Evolutionary conservation across 2,113 vertebrate genomes (phyloP), one percentile per base, ranked within the genome.

Genomic region (Morone chrysops): DNA sequence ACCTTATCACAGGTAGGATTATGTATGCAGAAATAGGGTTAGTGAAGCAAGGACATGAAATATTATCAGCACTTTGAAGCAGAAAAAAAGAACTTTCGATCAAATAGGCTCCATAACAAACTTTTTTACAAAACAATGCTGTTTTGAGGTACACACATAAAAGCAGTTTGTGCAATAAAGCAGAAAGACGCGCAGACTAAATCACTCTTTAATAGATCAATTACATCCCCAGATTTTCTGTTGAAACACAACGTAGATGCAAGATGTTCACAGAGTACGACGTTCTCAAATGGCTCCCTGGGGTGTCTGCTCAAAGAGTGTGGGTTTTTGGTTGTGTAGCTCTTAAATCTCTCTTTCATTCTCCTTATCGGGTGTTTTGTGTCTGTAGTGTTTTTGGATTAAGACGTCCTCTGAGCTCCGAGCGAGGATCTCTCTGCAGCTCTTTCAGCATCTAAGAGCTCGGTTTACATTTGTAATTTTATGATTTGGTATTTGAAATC

Each of bases 161-260:
- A 87, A 90, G 70, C 17, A 36, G 20, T 76, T 66, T 76, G 47
- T 36, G 60, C 69, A 59, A 51, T 71, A 87, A 80, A 84, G 81
- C 68, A 63, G 59, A 81, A 18, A 57, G 48, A 25, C 13, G 38
- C 18, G 0, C 59, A 17, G 66, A 77, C 80, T 81, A 83, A 87
- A 87, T 80, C 59, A 11, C 38, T 76, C 78, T 85, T 88, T 81
- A 80, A 87, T 65, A 78, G 89, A 89, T 93, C 83, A 85, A 82
- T 89, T 75, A 88, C 68, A 50, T 82, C 45, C 36, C 22, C 79
- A 51, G 78, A 82, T 70, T 81, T 83, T 63, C 78, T 80, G 79
- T 57, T 73, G 67, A 80, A 89, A 82, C 72, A 68, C 61, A n/a
- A 70, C 48, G 47, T 40, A 17, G 61, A 77, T 17, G 76, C 61